Base-by-base conservation (phyloP, 1,140 invertebrate species). In the Hyposmocoma kahamanoa region DNA sequence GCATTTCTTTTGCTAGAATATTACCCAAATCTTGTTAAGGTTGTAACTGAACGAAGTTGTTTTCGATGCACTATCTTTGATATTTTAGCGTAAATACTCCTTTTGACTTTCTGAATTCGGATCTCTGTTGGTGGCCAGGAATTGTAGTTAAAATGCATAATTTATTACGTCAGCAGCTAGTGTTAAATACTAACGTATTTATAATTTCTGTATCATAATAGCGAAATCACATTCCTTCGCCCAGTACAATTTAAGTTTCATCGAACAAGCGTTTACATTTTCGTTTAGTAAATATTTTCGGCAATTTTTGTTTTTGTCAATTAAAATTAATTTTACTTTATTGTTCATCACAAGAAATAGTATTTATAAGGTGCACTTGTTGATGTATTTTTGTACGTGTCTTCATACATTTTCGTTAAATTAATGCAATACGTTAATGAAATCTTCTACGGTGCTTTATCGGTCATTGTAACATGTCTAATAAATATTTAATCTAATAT, bases 141-240 rank as follows among this genome's bases (percentile, higher is more conserved):
- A 52, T 41, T 13, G 20, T 21, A 21, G 20, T 22, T 34, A 15
- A 51, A 74, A n/a, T n/a, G 71, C 72, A 65, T 68, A 61, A 62
- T 45, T 59, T 70, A 62, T 51, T 51, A 24, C 28, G 26, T 39
- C 32, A 21, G 42, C 28, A 28, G 65, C 56, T 65, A 67, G 38
- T 69, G 63, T 71, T 58, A 57, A 55, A 53, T 53, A 63, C 28
- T 52, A 47, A 63, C 63, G 51, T 81, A 75, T 84, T 81, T 82
- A 81, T 82, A 82, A 82, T 84, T 84, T 84, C 80, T 84, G 80
- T 84, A 82, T 75, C 80, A 76, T 81, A 70, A 83, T 81, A 58
- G 56, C 62, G 56, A 20, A 62, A 63, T 64, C 32, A 78, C 71
- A 72, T 76, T 80, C 67, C 72, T 71, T 65, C 22, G 36, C 22